Base-by-base conservation (phyloP, 2,113 vertebrate genomes). In the Lepidothrix coronata region DNA sequence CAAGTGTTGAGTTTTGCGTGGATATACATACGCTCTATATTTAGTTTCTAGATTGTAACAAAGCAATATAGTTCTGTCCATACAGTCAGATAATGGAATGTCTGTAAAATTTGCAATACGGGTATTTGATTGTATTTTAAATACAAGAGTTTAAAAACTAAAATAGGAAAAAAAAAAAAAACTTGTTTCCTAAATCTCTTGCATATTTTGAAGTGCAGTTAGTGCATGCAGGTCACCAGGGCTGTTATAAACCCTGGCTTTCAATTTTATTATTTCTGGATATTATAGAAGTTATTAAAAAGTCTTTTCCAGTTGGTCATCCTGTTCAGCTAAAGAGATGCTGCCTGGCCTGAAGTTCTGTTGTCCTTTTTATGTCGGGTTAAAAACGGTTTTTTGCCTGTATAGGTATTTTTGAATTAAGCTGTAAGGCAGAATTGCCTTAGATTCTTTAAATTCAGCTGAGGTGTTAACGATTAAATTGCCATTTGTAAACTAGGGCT, bases 11-110 rank as follows among this genome's bases (percentile, higher is more conserved):
- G 84, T 84, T 72, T 72, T 59, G 95, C 2, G 94, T 95, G 94
- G 41, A 39, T 91, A 90, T 80, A 55, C 87, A 35, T 85, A 95
- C 15, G 5, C 91, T 88, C 37, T 91, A 41, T 96, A 93, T 77
- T 91, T 54, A 76, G 91, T 94, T 97, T 59, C 95, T 87, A 71
- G 89, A 49, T 80, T 88, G 95, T 95, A 92, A 96, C 91, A 90
- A 97, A 98, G 97, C 97, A 97, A 97, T 98, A 97, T 78, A 94
- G 91, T 91, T 97, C 91, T 96, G 96, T 96, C 83, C 84, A 7
- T 84, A 35, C 95, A 93, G 93, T 95, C 96, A 96, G 96, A 92
- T 61, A 8, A 85, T 59, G 28, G 95, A 97, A 96, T 96, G 97
- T 97, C 91, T 94, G 83, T 97, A 85, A 79, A 95, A 97, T 95